Conservation (phyloP, 1,140 invertebrate genomes). For the Meteorus sp. region DNA sequence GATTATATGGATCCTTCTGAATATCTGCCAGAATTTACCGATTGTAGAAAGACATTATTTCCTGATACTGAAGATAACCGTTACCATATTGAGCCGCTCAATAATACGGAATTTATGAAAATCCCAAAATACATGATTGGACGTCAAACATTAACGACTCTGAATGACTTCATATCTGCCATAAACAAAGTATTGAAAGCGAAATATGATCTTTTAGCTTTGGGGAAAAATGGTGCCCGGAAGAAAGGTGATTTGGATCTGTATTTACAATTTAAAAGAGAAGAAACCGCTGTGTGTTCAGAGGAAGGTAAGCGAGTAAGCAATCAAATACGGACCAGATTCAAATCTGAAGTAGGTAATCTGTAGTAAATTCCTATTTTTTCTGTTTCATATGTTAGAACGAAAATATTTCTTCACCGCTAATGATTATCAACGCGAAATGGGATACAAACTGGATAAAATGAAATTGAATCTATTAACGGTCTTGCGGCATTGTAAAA, state of each 20-base stretch:
- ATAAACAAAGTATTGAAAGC: constrained; percentile 47
- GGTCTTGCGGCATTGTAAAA: constrained; percentile 49
- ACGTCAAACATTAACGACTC: constrained; percentile 36
- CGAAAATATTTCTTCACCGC: constrained; percentile 47
- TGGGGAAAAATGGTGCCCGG: constrained; percentile 44
- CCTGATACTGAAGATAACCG: constrained; percentile 36
- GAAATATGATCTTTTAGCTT: constrained; percentile 46
- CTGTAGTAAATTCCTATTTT: not conserved
- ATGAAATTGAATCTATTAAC: constrained; percentile 49
- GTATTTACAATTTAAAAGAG: constrained; percentile 44
- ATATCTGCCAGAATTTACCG: constrained; percentile 14
- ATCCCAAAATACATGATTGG: constrained; percentile 54
- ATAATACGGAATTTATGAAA: constrained; percentile 40
- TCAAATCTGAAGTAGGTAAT: not conserved
- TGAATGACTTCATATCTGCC: constrained; percentile 44
- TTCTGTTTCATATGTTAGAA: constrained; percentile 38
- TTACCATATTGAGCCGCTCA: constrained; percentile 31
- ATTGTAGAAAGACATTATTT: constrained; percentile 48
- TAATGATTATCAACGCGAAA: constrained; percentile 48
- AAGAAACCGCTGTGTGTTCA: constrained; percentile 35
- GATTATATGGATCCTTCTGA: not conserved
- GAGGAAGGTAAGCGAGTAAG: constrained; percentile 33
- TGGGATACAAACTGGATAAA: constrained; percentile 47
- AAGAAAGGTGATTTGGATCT: constrained; percentile 50
- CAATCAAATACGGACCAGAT: not conserved